A percentile compares a stretch with the other conserved stretches of the same genome.
Conservation (phyloP, 2,797 vertebrate genomes). For the Pantherophis alleghaniensis region DNA sequence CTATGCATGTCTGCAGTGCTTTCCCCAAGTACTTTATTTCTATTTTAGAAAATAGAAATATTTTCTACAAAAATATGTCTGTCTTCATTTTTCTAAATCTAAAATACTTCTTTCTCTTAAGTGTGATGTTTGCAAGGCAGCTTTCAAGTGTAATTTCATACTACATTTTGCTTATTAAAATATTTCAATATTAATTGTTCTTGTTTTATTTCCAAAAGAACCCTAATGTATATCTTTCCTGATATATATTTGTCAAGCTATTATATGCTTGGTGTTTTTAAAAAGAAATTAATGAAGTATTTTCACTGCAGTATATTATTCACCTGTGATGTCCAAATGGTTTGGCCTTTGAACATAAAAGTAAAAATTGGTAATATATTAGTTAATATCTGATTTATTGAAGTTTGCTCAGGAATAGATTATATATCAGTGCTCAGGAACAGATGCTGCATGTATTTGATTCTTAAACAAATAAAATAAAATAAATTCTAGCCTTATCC, state of each 20-base stretch:
- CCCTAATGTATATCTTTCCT: neutral
- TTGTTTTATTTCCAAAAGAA: neutral
- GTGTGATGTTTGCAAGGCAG: neutral
- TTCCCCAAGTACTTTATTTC: neutral
- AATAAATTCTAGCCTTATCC: neutral
- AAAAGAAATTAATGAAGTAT: neutral
- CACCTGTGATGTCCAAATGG: neutral
- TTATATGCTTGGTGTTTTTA: neutral
- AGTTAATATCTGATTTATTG: neutral
- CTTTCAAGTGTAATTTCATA: neutral
- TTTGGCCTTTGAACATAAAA: neutral
- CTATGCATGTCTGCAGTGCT: neutral
- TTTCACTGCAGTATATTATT: neutral
- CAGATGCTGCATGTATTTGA: neutral
- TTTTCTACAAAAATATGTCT: neutral
- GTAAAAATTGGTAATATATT: neutral
- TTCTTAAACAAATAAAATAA: neutral
- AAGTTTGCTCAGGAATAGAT: neutral
- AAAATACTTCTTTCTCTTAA: neutral
- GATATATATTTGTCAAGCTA: neutral
- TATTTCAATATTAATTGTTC: neutral
- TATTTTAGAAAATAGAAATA: neutral
- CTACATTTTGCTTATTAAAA: neutral
- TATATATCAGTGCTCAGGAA: neutral
- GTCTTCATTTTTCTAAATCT: neutral